Evolutionary conservation across 35 echinoderm and acorn worm species (phyloP), one percentile per base, ranked within the genome.

Genomic region (Stichopus chloronotus): DNA sequence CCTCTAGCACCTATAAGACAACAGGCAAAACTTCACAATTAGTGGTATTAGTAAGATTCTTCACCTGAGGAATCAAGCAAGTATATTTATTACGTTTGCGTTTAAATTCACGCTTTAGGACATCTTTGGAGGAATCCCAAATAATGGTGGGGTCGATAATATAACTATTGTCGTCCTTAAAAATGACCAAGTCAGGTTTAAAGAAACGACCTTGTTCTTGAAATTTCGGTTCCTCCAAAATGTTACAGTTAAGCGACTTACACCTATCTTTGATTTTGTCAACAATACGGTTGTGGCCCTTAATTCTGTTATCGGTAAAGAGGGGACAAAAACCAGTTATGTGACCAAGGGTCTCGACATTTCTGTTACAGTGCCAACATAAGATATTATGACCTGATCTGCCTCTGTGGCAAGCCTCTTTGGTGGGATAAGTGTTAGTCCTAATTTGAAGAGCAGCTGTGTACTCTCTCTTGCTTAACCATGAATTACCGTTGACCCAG

Each of bases 71-170:
- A 58, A 58, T 59, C 5, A 85, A 14, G 19, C 56, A 85, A 4
- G 7, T 3, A 5, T 58, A 85, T 16, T 85, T 85, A 19, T 85
- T 23, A 6, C 17, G 2, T 20, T 85, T 85, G 4, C 21, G 19
- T 2, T 19, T 5, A n/a, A 58, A 85, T n/a, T 57, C 82, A 21
- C 16, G 12, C 8, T 16, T 58, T 10, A 58, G 14, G 16, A 58
- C 19, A 8, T 4, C 12, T 4, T 5, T 11, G 8, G 82, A 85
- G 13, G 25, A 53, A 24, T 85, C 82, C 82, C 82, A 85, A 58
- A 85, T 85, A 7, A 85, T 58, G 58, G 82, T 85, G n/a, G 82
- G 82, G 22, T 85, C 82, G 16, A 85, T 58, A 7, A 85, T 85
- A 58, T 22, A 85, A 11, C 25, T 53, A 5, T 85, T 6, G 24